phyloP scores from a whole-genome alignment of 2,888 invertebrate species.

The Dromius quadrimaculatus region DNA sequence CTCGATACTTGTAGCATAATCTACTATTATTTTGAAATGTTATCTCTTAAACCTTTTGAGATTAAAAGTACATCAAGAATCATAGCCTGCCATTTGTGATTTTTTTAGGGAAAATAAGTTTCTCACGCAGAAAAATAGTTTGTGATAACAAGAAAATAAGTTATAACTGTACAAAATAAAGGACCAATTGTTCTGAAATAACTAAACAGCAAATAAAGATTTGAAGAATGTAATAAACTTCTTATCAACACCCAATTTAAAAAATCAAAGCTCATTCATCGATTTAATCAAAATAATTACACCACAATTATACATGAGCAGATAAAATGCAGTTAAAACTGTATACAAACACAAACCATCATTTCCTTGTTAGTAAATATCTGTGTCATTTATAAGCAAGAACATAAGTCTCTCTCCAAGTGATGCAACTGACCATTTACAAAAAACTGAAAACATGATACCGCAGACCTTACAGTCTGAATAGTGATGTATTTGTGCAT shows the following conservation, averaged over 20 bases:
- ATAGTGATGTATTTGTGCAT: not conserved
- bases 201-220: not conserved
- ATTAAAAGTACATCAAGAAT: too few species aligned
- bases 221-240: not conserved
- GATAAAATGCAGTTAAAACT: slow-evolving; percentile 5
- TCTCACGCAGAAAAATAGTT: too few species aligned
- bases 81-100: too few species aligned
- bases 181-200: not conserved
- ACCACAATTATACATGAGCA: not conserved
- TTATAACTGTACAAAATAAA: not conserved
- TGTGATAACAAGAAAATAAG: too few species aligned
- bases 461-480: not conserved
- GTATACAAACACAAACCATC: slow-evolving; percentile 14
- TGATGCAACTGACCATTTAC: slow-evolving; percentile 13
- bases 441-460: slow-evolving; percentile 34
- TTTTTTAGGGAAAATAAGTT: too few species aligned
- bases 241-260: not conserved
- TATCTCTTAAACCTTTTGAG: too few species aligned
- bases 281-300: not conserved
- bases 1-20: not conserved
- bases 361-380: slow-evolving; percentile 25
- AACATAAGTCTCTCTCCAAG: not conserved
- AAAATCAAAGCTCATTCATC: not conserved
- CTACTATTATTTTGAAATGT: not conserved
- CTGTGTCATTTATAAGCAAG: not conserved